Conservation (phyloP, 2,113 vertebrate species). For the Coreoperca whiteheadi region DNA sequence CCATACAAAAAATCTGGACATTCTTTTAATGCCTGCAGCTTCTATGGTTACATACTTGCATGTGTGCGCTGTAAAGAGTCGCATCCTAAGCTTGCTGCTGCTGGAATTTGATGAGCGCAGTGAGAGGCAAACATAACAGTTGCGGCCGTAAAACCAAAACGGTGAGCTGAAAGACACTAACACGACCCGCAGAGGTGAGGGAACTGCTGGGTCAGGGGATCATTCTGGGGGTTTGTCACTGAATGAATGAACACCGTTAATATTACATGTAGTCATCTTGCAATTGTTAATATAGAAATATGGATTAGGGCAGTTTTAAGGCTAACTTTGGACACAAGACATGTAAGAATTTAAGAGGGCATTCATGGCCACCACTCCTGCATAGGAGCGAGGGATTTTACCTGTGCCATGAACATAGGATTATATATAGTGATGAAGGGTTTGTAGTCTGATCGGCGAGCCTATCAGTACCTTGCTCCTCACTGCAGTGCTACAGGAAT, state of each 20-base stretch:
- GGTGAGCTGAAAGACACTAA: background rate
- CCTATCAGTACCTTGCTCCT: background rate
- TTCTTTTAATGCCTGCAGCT: no score
- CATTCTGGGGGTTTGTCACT: background rate
- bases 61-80: no score
- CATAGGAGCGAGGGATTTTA: background rate
- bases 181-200: background rate
- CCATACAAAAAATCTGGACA: no score
- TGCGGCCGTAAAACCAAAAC: background rate
- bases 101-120: background rate
- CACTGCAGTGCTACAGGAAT: background rate
- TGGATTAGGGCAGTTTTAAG: background rate
- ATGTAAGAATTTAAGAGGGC: background rate
- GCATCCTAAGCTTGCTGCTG: no score
- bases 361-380: background rate
- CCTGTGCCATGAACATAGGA: no score
- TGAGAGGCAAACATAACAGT: background rate
- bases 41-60: no score
- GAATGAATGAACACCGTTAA: background rate
- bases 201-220: background rate
- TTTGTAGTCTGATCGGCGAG: background rate
- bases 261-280: background rate
- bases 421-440: background rate
- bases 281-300: background rate
- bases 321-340: no score